These are phyloP conservation scores for Himalopsyche kuldschensis DNA, from an alignment of 2,888 invertebrate species.

Conservation along the genomic window DNA sequence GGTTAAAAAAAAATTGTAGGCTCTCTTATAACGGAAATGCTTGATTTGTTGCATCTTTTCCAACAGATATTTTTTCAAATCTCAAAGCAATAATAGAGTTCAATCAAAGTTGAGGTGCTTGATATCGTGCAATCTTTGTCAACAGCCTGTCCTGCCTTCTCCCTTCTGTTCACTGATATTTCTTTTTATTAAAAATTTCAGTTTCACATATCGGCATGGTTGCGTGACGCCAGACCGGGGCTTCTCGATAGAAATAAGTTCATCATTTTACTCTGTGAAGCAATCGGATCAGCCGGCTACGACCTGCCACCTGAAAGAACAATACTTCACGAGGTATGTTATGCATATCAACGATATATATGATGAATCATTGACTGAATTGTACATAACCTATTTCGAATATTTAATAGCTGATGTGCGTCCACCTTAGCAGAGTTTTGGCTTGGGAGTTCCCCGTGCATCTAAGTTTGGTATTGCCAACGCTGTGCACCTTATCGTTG, in stretches of 20 bases:
- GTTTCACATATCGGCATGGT: constrained; percentile 35
- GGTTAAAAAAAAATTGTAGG: too few relatives aligned
- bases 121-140: too few relatives aligned
- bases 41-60: too few relatives aligned
- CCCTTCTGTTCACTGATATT: not conserved
- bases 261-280: constrained; percentile 23
- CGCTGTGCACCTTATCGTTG: constrained; percentile 23
- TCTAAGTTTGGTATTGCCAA: constrained; percentile 28
- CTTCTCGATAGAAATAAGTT: constrained; percentile 23
- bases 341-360: too few relatives aligned
- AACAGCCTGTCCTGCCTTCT: too few relatives aligned
- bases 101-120: too few relatives aligned
- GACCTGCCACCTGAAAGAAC: constrained; percentile 26
- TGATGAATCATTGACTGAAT: too few relatives aligned
- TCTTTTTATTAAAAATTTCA: not conserved
- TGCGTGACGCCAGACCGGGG: constrained; percentile 23
- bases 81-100: too few relatives aligned
- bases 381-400: not conserved
- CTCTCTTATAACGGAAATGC: too few relatives aligned
- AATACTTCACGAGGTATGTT: constrained; percentile 31
- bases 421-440: constrained; percentile 33
- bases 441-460: constrained; percentile 38
- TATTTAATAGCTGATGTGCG: constrained; percentile 33
- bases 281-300: constrained; percentile 26
- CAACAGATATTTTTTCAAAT: too few relatives aligned